These are phyloP conservation scores for Rhinoraja longicauda DNA, from an alignment of 2,797 vertebrate genomes.

Conservation along the genomic window DNA sequence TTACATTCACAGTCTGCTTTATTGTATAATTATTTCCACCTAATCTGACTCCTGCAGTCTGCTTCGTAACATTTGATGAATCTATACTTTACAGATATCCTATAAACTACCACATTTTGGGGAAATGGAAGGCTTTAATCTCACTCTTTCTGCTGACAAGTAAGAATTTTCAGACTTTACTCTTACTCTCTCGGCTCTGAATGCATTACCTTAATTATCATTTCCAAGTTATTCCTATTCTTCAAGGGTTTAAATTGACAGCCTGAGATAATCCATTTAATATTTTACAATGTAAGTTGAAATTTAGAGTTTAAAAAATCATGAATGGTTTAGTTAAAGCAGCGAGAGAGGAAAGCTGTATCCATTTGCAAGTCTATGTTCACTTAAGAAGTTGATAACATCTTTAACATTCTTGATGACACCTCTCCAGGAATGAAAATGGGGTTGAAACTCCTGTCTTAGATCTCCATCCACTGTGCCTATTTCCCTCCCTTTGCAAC, in stretches of 20 bases:
- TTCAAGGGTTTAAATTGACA: not conserved
- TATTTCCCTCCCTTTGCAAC: too few relatives aligned
- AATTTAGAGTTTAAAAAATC: not conserved
- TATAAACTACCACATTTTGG: not conserved
- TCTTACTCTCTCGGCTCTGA: not conserved
- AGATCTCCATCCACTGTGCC: too few relatives aligned
- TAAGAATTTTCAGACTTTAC: not conserved
- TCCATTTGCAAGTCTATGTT: too few relatives aligned
- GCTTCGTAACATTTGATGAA: not conserved
- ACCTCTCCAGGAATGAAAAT: too few relatives aligned
- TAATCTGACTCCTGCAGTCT: not conserved
- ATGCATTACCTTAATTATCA: not conserved
- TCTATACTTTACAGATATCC: conserved; percentile 3
- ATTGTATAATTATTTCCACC: not conserved
- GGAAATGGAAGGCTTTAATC: not conserved
- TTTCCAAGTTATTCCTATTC: not conserved
- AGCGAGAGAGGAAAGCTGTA: too few relatives aligned
- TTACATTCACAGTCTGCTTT: not conserved
- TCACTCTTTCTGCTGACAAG: not conserved
- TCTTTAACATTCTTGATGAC: too few relatives aligned
- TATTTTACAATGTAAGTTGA: not conserved
- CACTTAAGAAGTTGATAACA: too few relatives aligned
- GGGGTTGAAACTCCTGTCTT: too few relatives aligned
- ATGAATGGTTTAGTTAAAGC: too few relatives aligned
- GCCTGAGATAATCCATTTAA: not conserved